Evolutionary conservation across 2,797 vertebrate genomes (phyloP), one percentile per base, ranked within the genome.

Genomic region (Meda fulgida): DNA sequence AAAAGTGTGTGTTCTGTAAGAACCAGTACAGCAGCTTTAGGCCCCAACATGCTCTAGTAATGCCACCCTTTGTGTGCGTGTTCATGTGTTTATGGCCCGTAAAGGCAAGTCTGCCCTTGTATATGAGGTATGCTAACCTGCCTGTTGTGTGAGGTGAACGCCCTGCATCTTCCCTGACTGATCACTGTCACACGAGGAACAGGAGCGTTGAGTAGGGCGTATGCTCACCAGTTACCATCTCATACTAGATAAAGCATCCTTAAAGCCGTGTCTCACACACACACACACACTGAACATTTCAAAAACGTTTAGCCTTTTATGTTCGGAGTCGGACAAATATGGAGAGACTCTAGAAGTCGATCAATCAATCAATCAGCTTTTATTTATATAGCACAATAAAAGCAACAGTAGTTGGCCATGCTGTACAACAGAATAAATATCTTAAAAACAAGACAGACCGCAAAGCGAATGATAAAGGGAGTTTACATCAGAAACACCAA

Each of bases 121-220:
- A n/a, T 14, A 19, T 67, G 18, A 86, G 80, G 75, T 78, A 86
- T 86, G 85, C 21, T 7, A 55, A 21, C 71, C 66, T 58, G 63
- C 73, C 43, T 85, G 77, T 81, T 80, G 29, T 36, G 53, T 81
- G 34, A 72, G 81, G 71, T 55, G 38, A 86, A 83, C 80, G n/a
- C 67, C 85, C 76, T n/a, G 71, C 18, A 3, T 73, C 29, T 43
- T 7, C 46, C 55, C 55, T 13, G 4, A 26, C 38, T 8, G 13
- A 43, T 18, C 26, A 7, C 70, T 9, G 38, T 5, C 70, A 48
- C n/a, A 48, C 4, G 16, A 16, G 0, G 21, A 8, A 69, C 5
- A 11, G 36, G 21, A 10, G 31, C 2, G 14, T 65, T 63, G 16
- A 19, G 7, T 1, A 34, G 31, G 65, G 65, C 31, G 18, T 34